Percentiles rank a stretch among this genome's conserved stretches.
These are phyloP conservation scores for Rhinatrema bivittatum DNA, from an alignment of 2,797 vertebrate genomes.

Conservation along the genomic window DNA sequence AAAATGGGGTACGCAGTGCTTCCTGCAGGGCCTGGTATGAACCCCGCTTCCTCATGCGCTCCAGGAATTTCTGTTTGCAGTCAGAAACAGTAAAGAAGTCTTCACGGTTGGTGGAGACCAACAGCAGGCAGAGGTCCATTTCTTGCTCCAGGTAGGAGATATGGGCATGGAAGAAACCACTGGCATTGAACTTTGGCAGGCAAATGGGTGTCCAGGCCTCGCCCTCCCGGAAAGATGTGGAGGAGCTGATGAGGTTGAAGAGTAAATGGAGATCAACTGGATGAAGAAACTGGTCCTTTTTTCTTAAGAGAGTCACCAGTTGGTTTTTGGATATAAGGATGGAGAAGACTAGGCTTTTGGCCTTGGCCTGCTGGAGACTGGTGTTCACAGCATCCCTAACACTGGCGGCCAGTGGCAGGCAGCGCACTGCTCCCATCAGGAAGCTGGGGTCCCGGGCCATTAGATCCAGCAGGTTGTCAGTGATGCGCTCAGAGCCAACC, in stretches of 20 bases:
- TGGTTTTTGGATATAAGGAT: conserved; percentile 82
- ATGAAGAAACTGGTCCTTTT: conserved; percentile 90
- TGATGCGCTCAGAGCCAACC: conserved; percentile 89
- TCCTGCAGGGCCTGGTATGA: conserved; percentile 73
- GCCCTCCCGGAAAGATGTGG: conserved; percentile 87
- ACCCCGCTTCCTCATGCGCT: conserved; percentile 78
- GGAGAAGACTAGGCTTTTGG: conserved; percentile 88
- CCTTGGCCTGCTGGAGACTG: conserved; percentile 82
- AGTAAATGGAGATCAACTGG: conserved; percentile 94
- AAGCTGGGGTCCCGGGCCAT: conserved; percentile 87
- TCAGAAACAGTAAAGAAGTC: conserved; percentile 93
- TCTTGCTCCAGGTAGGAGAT: conserved; percentile 89
- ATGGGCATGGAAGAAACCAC: conserved; percentile 93
- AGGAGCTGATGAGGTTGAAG: conserved; percentile 90
- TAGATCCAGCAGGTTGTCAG: conserved; percentile 80
- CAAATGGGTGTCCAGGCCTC: conserved; percentile 97
- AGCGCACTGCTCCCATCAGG: conserved; percentile 84
- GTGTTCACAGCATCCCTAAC: conserved; percentile 74
- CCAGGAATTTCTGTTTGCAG: conserved; percentile 87
- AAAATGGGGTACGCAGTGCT: conserved; percentile 71
- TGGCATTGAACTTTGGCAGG: conserved; percentile 90
- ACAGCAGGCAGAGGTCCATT: conserved; percentile 83
- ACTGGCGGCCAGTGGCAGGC: conserved; percentile 72
- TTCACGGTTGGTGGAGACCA: conserved; percentile 88
- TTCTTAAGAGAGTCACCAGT: conserved; percentile 85